Base-by-base conservation (phyloP, 2,888 invertebrate species). In the Sepiola atlantica region DNA sequence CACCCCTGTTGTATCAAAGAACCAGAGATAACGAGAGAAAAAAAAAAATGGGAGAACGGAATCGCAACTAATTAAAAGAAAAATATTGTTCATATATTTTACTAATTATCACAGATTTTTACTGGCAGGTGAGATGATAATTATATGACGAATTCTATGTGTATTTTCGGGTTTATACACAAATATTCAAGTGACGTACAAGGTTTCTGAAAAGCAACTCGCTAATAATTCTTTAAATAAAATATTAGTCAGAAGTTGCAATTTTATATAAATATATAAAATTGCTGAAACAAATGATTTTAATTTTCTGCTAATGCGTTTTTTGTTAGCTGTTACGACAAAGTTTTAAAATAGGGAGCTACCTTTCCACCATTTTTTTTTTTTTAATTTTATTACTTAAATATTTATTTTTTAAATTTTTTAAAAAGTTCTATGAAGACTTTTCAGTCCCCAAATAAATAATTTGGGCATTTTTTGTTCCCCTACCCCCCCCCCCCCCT, bases 91-190 rank as follows among this genome's bases (percentile, higher is more conserved):
- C 77, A 77, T 24, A 28, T 16, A 77, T n/a, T n/a, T 77, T n/a
- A 77, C 77, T 77, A 77, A 32, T 77, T 77, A 77, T 77, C 77
- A 77, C 77, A 77, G 77, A 77, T 77, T 77, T 32, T 77, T 77
- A 77, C 77, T 77, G 77, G 77, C 77, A 77, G 77, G 77, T 77
- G 77, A 77, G 12, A 32, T 77, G 77, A 77, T 77, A 77, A 18
- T 77, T 77, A 32, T 4, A 77, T 77, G 77, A n/a, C n/a, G n/a
- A 77, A 77, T 77, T 32, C 77, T 77, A n/a, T 77, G 77, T 77
- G 32, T 77, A 77, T 32, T 77, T n/a, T 77, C 12, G 10, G 10
- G 16, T 32, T n/a, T 77, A 77, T 77, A 77, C 77, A 77, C n/a
- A 77, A 61, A 61, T 61, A 61, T 61, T 61, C 10, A n/a, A 16